phyloP scores from a whole-genome alignment of 2,888 invertebrate species.

The Drosophila yooni region DNA sequence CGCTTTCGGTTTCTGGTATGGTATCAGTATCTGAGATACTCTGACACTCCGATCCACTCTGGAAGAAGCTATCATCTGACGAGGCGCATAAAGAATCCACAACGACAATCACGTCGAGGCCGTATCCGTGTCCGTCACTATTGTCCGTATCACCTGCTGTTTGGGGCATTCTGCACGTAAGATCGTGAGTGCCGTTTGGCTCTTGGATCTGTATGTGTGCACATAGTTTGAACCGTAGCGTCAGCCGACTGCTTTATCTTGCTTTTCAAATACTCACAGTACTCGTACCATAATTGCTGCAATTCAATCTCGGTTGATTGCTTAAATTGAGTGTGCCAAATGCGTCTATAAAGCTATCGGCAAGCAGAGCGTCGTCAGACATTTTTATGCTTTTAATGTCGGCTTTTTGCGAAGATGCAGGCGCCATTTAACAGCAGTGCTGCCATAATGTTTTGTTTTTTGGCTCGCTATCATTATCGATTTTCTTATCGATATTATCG shows the following conservation, averaged over 20 bases:
- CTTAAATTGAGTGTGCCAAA: neutral
- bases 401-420: slow-evolving; percentile 19
- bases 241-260: neutral
- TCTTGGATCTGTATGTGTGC: slow-evolving; percentile 30
- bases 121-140: slow-evolving; percentile 54
- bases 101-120: slow-evolving; percentile 36
- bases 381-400: slow-evolving; percentile 19
- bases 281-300: neutral
- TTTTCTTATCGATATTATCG: slow-evolving; percentile 22
- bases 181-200: slow-evolving; percentile 35
- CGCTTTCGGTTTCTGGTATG: slow-evolving; percentile 48
- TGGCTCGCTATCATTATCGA: neutral
- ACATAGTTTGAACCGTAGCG: slow-evolving; percentile 34
- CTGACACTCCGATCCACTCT: neutral
- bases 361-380: slow-evolving; percentile 14
- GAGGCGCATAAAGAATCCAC: slow-evolving; percentile 25
- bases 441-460: slow-evolving; percentile 24
- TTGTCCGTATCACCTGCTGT: slow-evolving; percentile 51
- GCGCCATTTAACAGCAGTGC: slow-evolving; percentile 25
- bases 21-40: slow-evolving; percentile 5
- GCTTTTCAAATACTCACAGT: slow-evolving; percentile 17
- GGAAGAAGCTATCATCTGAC: slow-evolving; percentile 23
- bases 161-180: slow-evolving; percentile 55
- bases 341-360: slow-evolving; percentile 3
- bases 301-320: neutral